Base-by-base conservation (phyloP, 2,888 invertebrate species). In the Ferdinandea cuprea region DNA sequence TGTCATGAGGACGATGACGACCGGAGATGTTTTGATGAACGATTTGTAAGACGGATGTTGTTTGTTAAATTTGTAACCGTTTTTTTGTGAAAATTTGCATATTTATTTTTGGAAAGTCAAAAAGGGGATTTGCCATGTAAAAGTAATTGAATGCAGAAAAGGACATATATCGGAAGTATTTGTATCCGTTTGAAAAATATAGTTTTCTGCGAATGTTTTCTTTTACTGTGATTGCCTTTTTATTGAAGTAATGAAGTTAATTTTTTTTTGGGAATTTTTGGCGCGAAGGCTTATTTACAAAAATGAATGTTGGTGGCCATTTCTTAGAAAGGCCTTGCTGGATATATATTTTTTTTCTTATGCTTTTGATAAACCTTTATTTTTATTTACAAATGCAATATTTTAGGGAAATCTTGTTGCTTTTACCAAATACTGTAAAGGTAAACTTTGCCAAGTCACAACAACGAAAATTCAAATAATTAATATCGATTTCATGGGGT, bases 61-160 rank as follows among this genome's bases (percentile, higher is more conserved):
- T 66, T 72, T 65, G 58, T 65, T 65, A 59, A 46, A 54, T n/a
- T 72, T 83, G 72, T 77, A 83, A 83, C 81, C 81, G 81, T 83
- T 83, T 72, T 58, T n/a, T 32, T 52, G 28, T 4, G 13, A 0
- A 17, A 52, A 81, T 77, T 77, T 65, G 58, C 71, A 77, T 83
- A 76, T 32, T 54, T 66, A 30, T 56, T 32, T 9, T 32, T 25
- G 32, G 9, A 54, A 66, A 71, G 54, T 76, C 76, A 68, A 68
- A 71, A 66, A 56, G 71, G 77, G 81, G 66, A 71, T 72, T 76
- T 46, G 37, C 77, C 50, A 7, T 77, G 77, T 77, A 8, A 3
- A 54, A 28, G 76, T 69, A 65, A 81, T 65, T 61, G 76, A 69
- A 69, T 65, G 44, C 54, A 15, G 32, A 9, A 7, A 54, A 37